A percentile compares a stretch with the other conserved stretches of the same genome.
Conservation (phyloP, 2,888 invertebrate genomes). For the Erebia palarica region DNA sequence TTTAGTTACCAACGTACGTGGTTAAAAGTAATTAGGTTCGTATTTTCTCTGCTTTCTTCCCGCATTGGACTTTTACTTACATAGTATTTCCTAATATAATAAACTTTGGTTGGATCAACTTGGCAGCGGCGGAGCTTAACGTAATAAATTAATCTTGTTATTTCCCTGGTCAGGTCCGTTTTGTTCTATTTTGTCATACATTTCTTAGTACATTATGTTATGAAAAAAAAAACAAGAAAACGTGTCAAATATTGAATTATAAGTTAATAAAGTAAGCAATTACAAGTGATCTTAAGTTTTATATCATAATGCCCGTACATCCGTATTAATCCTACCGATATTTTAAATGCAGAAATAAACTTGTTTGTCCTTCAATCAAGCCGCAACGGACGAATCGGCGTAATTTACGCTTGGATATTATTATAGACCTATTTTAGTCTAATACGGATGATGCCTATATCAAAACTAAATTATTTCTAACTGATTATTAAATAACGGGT, state of each 20-base stretch:
- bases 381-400: too few relatives aligned
- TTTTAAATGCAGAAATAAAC: too few relatives aligned
- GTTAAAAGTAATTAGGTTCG: background rate
- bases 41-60: background rate
- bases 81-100: background rate
- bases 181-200: background rate
- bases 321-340: too few relatives aligned
- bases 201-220: background rate
- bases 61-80: background rate
- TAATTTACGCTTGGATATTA: too few relatives aligned
- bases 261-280: background rate
- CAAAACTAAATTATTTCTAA: too few relatives aligned
- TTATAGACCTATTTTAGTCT: too few relatives aligned
- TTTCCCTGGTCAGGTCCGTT: background rate
- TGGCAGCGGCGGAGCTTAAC: slow-evolving; percentile 7
- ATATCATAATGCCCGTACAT: too few relatives aligned
- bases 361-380: too few relatives aligned
- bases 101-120: slow-evolving; percentile 5
- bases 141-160: slow-evolving; percentile 22
- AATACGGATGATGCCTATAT: too few relatives aligned
- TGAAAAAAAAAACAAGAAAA: background rate
- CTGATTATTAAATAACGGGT: too few relatives aligned
- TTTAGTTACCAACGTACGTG: background rate
- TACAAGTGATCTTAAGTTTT: too few relatives aligned
- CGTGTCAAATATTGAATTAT: background rate